phyloP scores from a whole-genome alignment of 2,113 vertebrate genomes.

The Tychaedon coryphoeus region DNA sequence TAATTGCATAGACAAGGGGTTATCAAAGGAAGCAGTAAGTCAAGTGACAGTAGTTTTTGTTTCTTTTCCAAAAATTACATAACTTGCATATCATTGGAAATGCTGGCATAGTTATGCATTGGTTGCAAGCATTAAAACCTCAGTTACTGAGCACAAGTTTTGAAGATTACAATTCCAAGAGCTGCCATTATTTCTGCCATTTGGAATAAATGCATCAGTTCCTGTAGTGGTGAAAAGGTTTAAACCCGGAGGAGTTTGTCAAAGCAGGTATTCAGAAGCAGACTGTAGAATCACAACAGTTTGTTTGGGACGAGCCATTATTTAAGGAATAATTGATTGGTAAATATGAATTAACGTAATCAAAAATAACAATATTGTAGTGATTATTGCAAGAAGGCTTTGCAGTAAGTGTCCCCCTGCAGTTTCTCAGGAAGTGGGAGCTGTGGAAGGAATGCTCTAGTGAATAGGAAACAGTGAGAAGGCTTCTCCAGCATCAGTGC shows the following conservation, averaged over 20 bases:
- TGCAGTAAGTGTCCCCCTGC: neutral
- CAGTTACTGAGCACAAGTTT: neutral
- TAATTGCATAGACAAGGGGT: neutral
- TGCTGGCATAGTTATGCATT: neutral
- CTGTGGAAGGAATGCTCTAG: neutral
- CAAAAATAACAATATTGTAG: neutral
- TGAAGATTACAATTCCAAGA: neutral
- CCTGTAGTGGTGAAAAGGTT: neutral
- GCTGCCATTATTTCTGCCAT: neutral
- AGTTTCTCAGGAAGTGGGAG: neutral
- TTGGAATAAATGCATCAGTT: neutral
- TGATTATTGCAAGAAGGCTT: neutral
- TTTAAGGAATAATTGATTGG: neutral
- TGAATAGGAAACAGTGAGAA: neutral
- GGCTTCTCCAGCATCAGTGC: neutral
- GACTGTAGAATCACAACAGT: neutral
- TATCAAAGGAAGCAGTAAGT: constrained; percentile 2
- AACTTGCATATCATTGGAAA: neutral
- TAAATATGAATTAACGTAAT: neutral
- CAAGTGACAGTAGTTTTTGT: neutral
- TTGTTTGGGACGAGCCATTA: neutral
- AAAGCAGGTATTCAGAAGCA: neutral
- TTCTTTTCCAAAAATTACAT: neutral
- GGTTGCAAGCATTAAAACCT: neutral
- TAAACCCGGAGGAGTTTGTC: neutral